Conservation (phyloP, 1,140 invertebrate genomes). For the Plectrocnemia conspersa region DNA sequence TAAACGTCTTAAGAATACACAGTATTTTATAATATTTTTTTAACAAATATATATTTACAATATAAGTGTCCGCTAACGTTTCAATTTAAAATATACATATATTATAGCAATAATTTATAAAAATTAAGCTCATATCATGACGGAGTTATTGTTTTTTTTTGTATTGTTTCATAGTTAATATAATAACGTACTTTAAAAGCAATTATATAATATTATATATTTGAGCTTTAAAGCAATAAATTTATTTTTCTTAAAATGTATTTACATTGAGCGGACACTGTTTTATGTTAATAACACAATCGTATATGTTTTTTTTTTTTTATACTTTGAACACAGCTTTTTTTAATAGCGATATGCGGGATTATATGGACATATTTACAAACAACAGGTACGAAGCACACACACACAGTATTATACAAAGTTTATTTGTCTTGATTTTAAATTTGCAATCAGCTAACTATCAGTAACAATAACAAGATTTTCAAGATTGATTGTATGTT, state of each 20-base stretch:
- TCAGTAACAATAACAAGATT: not conserved
- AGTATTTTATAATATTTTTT: no score
- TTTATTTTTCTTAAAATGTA: not conserved
- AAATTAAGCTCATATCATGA: not conserved
- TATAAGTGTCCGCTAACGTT: no score
- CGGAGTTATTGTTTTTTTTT: not conserved
- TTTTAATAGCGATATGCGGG: not conserved
- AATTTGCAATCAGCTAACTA: constrained; percentile 21
- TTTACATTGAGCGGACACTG: not conserved
- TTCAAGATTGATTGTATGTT: not conserved
- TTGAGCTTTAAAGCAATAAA: not conserved
- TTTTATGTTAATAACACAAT: constrained; percentile 3
- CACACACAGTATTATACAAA: constrained; percentile 13
- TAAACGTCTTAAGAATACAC: no score
- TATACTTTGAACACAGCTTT: constrained; percentile 23
- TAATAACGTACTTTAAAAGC: not conserved
- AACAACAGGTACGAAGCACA: constrained; percentile 17
- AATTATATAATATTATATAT: not conserved
- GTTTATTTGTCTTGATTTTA: constrained; percentile 5
- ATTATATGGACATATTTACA: not conserved
- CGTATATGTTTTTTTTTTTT: no score
- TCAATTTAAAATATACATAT: not conserved
- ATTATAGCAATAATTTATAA: not conserved
- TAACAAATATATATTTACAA: no score
- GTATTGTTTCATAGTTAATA: not conserved